phyloP scores from a whole-genome alignment of 2,797 vertebrate species.

The Coilia nasus region DNA sequence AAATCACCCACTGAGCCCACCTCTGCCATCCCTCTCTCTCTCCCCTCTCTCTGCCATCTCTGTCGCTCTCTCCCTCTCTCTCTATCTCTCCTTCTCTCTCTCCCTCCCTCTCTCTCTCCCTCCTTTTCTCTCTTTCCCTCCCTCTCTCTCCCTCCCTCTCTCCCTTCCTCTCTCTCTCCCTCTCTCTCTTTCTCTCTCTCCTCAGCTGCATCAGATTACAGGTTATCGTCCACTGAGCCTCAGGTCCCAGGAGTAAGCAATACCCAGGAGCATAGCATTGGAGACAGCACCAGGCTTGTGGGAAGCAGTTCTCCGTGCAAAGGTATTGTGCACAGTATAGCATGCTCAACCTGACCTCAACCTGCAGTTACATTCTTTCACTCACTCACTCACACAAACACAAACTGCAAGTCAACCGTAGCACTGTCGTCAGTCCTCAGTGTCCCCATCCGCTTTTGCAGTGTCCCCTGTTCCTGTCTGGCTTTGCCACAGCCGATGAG shows the following conservation, averaged over 20 bases:
- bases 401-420: constrained; percentile 45
- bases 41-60: not conserved
- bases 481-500: constrained; percentile 62
- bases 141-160: too few relatives aligned
- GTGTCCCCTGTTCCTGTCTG: constrained; percentile 57
- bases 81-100: constrained; percentile 18
- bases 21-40: constrained; percentile 60
- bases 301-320: constrained; percentile 59
- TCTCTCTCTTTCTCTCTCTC: constrained; percentile 33
- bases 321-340: not conserved
- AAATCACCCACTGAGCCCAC: constrained; percentile 71
- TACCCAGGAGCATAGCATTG: not conserved
- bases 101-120: too few relatives aligned
- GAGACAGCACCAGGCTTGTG: not conserved
- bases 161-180: too few relatives aligned
- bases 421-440: constrained; percentile 41
- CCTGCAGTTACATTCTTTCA: constrained; percentile 1
- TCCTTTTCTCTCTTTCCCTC: too few relatives aligned
- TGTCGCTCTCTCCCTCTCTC: constrained; percentile 1
- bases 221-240: constrained; percentile 41
- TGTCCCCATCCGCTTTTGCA: not conserved
- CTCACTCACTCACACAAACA: constrained; percentile 28
- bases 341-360: not conserved
- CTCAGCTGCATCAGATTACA: constrained; percentile 74
- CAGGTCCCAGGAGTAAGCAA: not conserved